phyloP scores from a whole-genome alignment of 2,797 vertebrate genomes.

The Phalloptychus januarius region DNA sequence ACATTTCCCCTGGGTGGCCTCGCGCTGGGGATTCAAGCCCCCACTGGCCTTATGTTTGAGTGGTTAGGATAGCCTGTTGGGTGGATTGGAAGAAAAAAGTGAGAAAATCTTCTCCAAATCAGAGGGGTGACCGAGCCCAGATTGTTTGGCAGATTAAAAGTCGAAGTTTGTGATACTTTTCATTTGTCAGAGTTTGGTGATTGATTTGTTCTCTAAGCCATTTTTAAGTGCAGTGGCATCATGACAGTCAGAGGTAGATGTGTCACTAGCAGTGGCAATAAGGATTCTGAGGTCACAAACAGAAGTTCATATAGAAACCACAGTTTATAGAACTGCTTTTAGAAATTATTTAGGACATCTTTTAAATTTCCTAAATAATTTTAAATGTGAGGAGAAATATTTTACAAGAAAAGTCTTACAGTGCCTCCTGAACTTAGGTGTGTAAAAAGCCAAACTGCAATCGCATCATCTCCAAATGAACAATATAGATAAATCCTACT shows the following conservation, averaged over 20 bases:
- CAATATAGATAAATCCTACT: background rate
- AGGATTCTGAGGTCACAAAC: conserved; percentile 8
- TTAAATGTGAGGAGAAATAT: background rate
- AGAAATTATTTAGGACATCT: background rate
- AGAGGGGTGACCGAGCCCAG: conserved; percentile 72
- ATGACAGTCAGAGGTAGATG: conserved; percentile 25
- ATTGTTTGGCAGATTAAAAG: conserved; percentile 82
- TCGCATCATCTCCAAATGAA: background rate
- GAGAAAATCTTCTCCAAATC: conserved; percentile 72
- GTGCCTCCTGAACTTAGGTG: background rate
- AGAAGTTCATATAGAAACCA: background rate
- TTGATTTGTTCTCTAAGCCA: conserved; percentile 72
- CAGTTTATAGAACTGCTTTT: background rate
- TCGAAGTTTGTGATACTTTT: conserved; percentile 80
- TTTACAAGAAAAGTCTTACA: background rate
- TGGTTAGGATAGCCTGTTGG: conserved; percentile 62
- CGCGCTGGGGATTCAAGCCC: conserved; percentile 57
- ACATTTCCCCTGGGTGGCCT: conserved; percentile 72
- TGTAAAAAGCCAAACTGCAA: background rate
- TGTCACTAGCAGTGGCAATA: conserved; percentile 47
- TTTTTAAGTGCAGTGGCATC: conserved; percentile 66
- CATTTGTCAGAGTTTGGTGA: conserved; percentile 77
- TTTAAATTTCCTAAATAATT: too few species aligned
- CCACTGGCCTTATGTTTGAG: conserved; percentile 53
- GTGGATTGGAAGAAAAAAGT: conserved; percentile 71